A percentile compares a stretch with the other conserved stretches of the same genome.
Conservation (phyloP, 37 sponge, comb jelly and placozoan species). For the Halisarca cf. caerulea region DNA sequence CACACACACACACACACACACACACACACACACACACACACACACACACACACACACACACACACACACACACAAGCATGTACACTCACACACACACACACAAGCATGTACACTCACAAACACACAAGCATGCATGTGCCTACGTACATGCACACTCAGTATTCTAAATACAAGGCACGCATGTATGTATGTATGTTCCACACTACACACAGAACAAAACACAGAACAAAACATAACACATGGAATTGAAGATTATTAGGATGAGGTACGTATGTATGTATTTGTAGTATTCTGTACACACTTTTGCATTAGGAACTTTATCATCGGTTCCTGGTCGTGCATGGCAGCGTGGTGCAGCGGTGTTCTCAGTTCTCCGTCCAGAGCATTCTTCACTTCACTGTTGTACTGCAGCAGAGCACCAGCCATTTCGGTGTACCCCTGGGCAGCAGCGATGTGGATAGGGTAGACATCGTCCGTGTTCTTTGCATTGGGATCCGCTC, state of each 20-base stretch:
- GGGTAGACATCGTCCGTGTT: slow-evolving; percentile 62
- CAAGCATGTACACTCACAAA: too few relatives aligned
- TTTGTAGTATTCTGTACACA: too few relatives aligned
- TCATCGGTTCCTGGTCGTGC: slow-evolving; percentile 72
- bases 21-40: background rate
- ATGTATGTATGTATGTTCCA: too few relatives aligned
- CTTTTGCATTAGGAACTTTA: slow-evolving; percentile 70
- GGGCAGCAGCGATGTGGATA: slow-evolving; percentile 85
- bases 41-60: too few relatives aligned
- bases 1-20: background rate
- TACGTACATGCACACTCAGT: too few relatives aligned
- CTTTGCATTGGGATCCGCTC: slow-evolving; percentile 43
- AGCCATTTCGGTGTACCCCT: slow-evolving; percentile 70
- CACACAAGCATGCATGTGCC: too few relatives aligned
- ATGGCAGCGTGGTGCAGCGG: slow-evolving; percentile 88
- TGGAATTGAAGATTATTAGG: too few relatives aligned
- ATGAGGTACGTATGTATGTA: too few relatives aligned
- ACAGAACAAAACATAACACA: too few relatives aligned
- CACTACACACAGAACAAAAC: too few relatives aligned
- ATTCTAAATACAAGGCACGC: too few relatives aligned
- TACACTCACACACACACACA: background rate
- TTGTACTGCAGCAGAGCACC: slow-evolving; percentile 44
- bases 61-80: background rate
- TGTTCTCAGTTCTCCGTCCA: slow-evolving; percentile 52
- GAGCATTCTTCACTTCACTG: slow-evolving; percentile 14